A percentile compares a stretch with the other conserved stretches of the same genome.
These are phyloP conservation scores for Megaceryle maxima DNA, from an alignment of 2,113 vertebrate genomes.

Conservation along the genomic window DNA sequence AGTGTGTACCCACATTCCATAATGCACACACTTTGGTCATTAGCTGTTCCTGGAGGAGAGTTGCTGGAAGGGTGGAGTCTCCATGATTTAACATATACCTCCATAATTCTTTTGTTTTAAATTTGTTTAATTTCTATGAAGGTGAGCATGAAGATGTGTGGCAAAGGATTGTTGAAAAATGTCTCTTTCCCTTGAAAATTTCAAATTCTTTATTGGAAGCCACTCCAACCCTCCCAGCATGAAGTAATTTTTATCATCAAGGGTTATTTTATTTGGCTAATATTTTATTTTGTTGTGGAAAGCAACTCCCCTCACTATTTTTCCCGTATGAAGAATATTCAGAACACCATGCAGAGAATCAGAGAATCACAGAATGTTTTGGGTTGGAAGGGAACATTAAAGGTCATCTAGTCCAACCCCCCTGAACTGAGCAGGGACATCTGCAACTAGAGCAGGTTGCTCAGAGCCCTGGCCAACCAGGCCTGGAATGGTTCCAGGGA, in stretches of 20 bases:
- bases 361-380: neutral
- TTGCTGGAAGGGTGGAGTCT: neutral
- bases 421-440: neutral
- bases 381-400: neutral
- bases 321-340: neutral
- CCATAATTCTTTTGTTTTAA: neutral
- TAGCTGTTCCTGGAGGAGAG: neutral
- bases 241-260: neutral
- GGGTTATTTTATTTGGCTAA: neutral
- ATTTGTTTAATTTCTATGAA: neutral
- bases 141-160: neutral
- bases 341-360: neutral
- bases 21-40: neutral
- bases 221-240: neutral
- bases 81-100: neutral
- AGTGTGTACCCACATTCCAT: accelerated
- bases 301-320: neutral
- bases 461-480: neutral
- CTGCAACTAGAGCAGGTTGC: neutral
- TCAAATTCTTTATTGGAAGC: neutral
- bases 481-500: neutral
- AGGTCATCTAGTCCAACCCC: neutral
- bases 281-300: neutral
- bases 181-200: neutral
- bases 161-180: neutral